Conservation (phyloP, 2,888 invertebrate species). For the Allophyes oxyacanthae region DNA sequence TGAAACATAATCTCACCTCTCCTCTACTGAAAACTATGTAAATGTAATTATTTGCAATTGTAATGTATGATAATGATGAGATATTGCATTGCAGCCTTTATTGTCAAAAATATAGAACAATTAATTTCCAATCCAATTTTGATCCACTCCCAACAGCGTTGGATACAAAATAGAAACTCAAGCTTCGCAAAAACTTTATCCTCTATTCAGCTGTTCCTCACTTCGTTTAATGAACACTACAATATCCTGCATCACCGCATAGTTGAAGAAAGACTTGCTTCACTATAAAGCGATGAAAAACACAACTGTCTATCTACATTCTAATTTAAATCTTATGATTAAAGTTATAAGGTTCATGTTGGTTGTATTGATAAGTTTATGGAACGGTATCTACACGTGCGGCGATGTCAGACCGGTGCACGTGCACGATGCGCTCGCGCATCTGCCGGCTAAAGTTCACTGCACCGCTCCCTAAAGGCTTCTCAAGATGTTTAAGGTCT, state of each 20-base stretch:
- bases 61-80: background rate
- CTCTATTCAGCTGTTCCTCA: conserved; percentile 17
- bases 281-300: conserved; percentile 21
- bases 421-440: conserved; percentile 64
- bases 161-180: background rate
- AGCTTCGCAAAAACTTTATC: background rate
- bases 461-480: conserved; percentile 66
- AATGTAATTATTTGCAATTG: too few species aligned
- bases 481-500: conserved; percentile 60
- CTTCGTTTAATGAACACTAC: conserved; percentile 42
- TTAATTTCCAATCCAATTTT: conserved; percentile 16
- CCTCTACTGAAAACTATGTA: too few species aligned
- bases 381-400: conserved; percentile 60
- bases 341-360: background rate
- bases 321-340: conserved; percentile 18
- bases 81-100: background rate
- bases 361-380: conserved; percentile 4
- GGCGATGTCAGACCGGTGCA: conserved; percentile 60
- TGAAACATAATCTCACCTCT: too few species aligned
- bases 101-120: background rate
- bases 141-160: background rate
- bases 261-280: conserved; percentile 60
- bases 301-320: conserved; percentile 22
- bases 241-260: conserved; percentile 46
- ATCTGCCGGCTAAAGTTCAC: conserved; percentile 73